Base-by-base conservation (phyloP, 2,113 vertebrate species). In the Podilymbus podiceps region DNA sequence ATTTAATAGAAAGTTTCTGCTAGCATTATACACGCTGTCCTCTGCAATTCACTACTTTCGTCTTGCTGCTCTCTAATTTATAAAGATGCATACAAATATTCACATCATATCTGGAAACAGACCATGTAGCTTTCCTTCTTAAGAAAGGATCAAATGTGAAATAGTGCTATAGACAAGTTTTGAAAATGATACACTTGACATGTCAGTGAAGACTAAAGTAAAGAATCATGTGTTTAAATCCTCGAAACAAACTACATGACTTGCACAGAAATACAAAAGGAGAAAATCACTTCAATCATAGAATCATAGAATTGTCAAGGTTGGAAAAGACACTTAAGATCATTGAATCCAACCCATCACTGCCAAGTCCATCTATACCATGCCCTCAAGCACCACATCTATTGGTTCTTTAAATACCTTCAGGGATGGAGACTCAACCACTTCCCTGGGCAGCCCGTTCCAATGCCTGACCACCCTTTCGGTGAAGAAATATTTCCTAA, bases 11-110 rank as follows among this genome's bases (percentile, higher is more conserved):
- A 97, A 95, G 93, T 96, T 97, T 96, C 90, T 95, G 86, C 93
- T 96, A 35, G 47, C 77, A 95, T 96, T 94, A 90, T 68, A 96
- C 64, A 92, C 55, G 89, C 66, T 58, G 62, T 95, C 83, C 89
- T 94, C 84, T 88, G 93, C 78, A 90, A 97, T 97, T 97, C 94
- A 93, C 83, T 88, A 49, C 69, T 91, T 96, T 76, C 80, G 97
- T 96, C 97, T 97, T 50, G 5, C 69, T 79, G 73, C 50, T 95
- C 74, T 93, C 75, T 95, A 95, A 96, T 96, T 97, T 95, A 89
- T 87, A 95, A 96, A 95, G 88, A 96, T 86, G 80, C 84, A 90
- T 90, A 85, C 75, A 62, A 98, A 97, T 98, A 98, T 97, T 97
- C 96, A 97, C 66, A 10, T 88, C 68, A 95, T 44, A 47, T 85